phyloP scores from a whole-genome alignment of 2,113 vertebrate species.

The Salminus brasiliensis region DNA sequence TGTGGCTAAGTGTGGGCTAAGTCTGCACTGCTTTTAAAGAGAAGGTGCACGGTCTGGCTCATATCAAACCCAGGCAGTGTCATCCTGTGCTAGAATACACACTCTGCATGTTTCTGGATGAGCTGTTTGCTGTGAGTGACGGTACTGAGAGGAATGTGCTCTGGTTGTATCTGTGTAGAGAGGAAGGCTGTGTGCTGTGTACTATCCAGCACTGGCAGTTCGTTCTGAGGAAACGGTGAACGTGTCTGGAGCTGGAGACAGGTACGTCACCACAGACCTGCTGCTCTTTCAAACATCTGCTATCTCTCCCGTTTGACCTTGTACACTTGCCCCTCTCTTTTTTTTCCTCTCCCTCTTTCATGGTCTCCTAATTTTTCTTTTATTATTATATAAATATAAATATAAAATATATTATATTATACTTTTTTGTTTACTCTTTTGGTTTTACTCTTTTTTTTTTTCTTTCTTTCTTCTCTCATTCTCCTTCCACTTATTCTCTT shows the following conservation, averaged over 20 bases:
- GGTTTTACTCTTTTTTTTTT: neutral
- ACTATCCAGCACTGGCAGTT: constrained; percentile 80
- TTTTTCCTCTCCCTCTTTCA: neutral
- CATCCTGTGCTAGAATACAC: neutral
- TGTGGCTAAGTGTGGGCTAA: neutral
- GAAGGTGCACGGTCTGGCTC: neutral
- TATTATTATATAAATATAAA: too few species aligned
- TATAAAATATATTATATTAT: too few species aligned
- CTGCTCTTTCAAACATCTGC: neutral
- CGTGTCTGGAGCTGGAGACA: constrained; percentile 90
- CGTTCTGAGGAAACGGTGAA: constrained; percentile 77
- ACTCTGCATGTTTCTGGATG: neutral
- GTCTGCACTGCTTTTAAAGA: neutral
- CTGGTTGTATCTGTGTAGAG: constrained; percentile 68
- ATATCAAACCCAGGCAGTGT: neutral
- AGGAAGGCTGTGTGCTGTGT: constrained; percentile 75
- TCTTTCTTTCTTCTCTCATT: too few species aligned
- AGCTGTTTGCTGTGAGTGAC: neutral
- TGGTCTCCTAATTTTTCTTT: constrained; percentile 54
- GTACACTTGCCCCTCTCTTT: neutral
- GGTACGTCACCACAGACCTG: constrained; percentile 66
- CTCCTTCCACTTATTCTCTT: neutral
- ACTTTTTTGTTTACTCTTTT: neutral
- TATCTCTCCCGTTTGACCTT: neutral
- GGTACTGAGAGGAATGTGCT: neutral